Base-by-base conservation (phyloP, 35 echinoderm and acorn worm genomes). In the Strongylocentrotus purpuratus region DNA sequence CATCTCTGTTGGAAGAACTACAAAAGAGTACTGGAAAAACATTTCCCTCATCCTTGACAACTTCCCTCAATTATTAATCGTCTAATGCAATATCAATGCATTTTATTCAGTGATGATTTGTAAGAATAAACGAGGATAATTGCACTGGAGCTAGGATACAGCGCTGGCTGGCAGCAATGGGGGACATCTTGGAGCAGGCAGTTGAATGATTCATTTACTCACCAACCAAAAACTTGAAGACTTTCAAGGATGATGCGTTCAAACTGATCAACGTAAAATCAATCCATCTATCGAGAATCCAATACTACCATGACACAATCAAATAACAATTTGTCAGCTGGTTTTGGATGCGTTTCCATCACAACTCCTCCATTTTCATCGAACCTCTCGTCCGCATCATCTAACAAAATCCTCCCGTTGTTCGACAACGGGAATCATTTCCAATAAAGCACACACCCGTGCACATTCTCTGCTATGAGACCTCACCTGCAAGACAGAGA, bases 291-390 rank as follows among this genome's bases (percentile, higher is more conserved):
- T 78, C 28, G 7, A 78, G 65, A 28, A 78, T 78, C 65, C 65
- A 78, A 78, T 78, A 78, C 20, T 78, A n/a, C 65, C 20, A 22
- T 78, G 65, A n/a, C 65, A 78, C 65, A 78, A 78, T 78, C 65
- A 78, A 78, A 78, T 78, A 78, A 78, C 65, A 78, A 78, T 78
- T 78, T 78, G 65, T 78, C 65, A 78, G 65, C 65, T 78, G 28
- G 65, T 78, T 78, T 28, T 0, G 65, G 65, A 78, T 78, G 65
- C 65, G 65, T 78, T 78, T 78, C 22, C 65, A 78, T 78, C 65
- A 78, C 65, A 78, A 78, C 65, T 22, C 28, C 20, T 78, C 65
- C 28, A 2, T n/a, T 18, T 22, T 78, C 65, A 78, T 78, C 22
- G 2, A 22, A 5, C 4, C n/a, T 78, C 65, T n/a, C 28, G 20